Conservation (phyloP, 2,797 vertebrate genomes). For the Melanotaenia parkinsoni region DNA sequence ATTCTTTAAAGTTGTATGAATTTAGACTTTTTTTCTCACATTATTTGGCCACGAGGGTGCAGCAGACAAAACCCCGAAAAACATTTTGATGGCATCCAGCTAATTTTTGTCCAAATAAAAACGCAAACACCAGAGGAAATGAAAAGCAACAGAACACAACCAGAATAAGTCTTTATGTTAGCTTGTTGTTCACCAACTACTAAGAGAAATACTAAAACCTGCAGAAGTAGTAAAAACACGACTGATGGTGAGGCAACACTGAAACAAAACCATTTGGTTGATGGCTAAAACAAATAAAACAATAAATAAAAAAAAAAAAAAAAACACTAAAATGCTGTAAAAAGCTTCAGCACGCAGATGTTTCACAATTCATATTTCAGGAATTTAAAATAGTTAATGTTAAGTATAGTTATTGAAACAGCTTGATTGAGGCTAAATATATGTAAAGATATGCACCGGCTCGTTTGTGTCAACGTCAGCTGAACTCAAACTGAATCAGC, state of each 20-base stretch:
- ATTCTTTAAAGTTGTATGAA: too few species aligned
- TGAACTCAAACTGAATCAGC: slow-evolving; percentile 70
- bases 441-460: background rate
- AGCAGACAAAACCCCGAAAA: too few species aligned
- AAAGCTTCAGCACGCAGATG: background rate
- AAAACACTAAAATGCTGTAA: background rate
- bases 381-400: background rate
- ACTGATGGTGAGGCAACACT: too few species aligned
- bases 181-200: too few species aligned
- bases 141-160: background rate
- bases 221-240: too few species aligned
- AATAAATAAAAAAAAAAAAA: too few species aligned
- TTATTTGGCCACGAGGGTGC: too few species aligned
- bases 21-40: too few species aligned
- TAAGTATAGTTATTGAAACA: background rate
- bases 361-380: background rate
- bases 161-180: background rate
- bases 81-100: too few species aligned
- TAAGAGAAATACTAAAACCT: too few species aligned
- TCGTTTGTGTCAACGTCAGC: background rate
- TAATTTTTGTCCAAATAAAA: background rate
- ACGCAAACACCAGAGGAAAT: background rate
- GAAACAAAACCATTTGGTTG: too few species aligned
- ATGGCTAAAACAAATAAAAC: background rate
- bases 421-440: background rate